Percentiles rank a stretch among this genome's conserved stretches.
phyloP scores from a whole-genome alignment of 2,888 invertebrate genomes.

The Prosopocoilus inquinatus region DNA sequence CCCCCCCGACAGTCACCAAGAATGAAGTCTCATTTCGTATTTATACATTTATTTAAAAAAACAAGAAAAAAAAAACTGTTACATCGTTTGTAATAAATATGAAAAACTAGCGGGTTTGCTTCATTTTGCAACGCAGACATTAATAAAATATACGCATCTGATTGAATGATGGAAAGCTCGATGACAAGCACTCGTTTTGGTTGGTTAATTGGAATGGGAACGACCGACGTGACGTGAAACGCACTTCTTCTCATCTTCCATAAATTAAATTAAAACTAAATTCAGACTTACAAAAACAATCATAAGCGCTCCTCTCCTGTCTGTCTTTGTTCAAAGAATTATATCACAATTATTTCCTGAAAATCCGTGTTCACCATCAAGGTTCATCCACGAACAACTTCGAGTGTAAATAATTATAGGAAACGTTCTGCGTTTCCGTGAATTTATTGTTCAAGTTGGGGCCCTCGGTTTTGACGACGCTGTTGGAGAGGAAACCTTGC shows the following conservation, averaged over 20 bases:
- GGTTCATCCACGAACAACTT: slow-evolving; percentile 29
- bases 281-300: no score
- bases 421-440: slow-evolving; percentile 28
- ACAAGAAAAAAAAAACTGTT: no score
- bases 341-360: no score
- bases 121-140: not conserved
- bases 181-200: not conserved
- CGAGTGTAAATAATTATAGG: slow-evolving; percentile 35
- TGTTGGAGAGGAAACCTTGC: no score
- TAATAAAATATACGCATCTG: not conserved
- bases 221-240: not conserved
- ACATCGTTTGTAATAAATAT: not conserved
- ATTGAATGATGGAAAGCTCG: not conserved
- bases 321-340: not conserved
- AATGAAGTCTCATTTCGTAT: slow-evolving; percentile 4
- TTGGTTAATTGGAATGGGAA: no score
- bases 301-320: not conserved
- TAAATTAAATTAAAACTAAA: no score
- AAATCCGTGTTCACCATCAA: not conserved
- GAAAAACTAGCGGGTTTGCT: not conserved
- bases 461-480: no score
- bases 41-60: slow-evolving; percentile 1
- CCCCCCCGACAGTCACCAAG: slow-evolving; percentile 51
- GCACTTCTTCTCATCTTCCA: not conserved
- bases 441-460: not conserved